A percentile compares a stretch with the other conserved stretches of the same genome.
phyloP scores from a whole-genome alignment of 2,888 invertebrate species.

The Carpatolechia fugitivella region DNA sequence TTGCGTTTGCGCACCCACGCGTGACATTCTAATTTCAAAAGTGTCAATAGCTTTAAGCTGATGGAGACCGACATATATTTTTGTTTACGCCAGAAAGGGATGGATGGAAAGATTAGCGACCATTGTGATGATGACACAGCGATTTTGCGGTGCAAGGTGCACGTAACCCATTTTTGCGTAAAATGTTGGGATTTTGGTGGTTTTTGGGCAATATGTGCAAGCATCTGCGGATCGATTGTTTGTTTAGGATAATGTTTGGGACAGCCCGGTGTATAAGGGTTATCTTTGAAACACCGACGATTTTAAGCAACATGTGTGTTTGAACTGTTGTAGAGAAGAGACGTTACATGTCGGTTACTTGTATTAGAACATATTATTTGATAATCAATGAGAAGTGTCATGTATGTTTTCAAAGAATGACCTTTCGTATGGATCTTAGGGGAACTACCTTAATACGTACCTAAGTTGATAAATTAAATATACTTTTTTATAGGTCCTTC shows the following conservation, averaged over 20 bases:
- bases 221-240: constrained; percentile 68
- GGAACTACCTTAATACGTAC: no score
- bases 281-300: constrained; percentile 50
- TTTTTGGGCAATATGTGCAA: constrained; percentile 60
- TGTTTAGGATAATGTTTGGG: constrained; percentile 62
- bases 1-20: constrained; percentile 70
- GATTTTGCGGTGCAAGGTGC: constrained; percentile 67
- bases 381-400: no score
- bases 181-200: constrained; percentile 49
- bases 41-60: constrained; percentile 61
- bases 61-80: constrained; percentile 34
- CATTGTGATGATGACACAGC: constrained; percentile 61
- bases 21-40: constrained; percentile 68
- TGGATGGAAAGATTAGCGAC: constrained; percentile 51
- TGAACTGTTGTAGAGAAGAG: constrained; percentile 26
- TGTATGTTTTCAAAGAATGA: no score
- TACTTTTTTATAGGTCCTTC: no score
- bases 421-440: no score
- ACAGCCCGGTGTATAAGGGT: constrained; percentile 54
- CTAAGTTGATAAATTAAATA: no score
- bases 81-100: constrained; percentile 38
- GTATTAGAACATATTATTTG: no score
- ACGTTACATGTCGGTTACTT: neutral
- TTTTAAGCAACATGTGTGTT: constrained; percentile 24
- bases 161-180: constrained; percentile 71